Conservation (phyloP, 2,888 invertebrate genomes). For the Athrips mouffetella region DNA sequence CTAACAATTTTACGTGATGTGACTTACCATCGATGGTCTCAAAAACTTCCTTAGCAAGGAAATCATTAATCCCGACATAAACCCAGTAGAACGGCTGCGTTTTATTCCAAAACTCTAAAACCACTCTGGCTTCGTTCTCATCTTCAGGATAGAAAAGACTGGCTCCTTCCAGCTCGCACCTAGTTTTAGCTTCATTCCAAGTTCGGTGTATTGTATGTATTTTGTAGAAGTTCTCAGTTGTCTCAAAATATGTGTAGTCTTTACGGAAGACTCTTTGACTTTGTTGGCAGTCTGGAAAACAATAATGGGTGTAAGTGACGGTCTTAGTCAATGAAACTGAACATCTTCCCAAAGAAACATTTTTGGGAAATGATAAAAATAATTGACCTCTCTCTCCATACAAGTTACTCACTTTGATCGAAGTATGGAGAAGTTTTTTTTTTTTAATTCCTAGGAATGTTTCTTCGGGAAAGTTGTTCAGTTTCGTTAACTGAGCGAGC, state of each 20-base stretch:
- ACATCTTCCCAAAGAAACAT: too few relatives aligned
- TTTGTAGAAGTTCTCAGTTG: slow-evolving; percentile 20
- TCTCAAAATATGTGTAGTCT: slow-evolving; percentile 26
- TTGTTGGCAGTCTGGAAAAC: slow-evolving; percentile 11
- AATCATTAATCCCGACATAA: background rate
- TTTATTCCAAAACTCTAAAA: background rate
- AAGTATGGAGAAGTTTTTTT: too few relatives aligned
- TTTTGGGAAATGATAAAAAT: too few relatives aligned
- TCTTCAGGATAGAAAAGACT: slow-evolving; percentile 27
- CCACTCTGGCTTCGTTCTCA: slow-evolving; percentile 18
- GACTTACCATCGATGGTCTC: slow-evolving; percentile 4
- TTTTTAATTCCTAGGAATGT: too few relatives aligned
- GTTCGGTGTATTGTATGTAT: slow-evolving; percentile 24
- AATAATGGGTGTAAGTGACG: too few relatives aligned
- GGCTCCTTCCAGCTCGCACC: slow-evolving; percentile 26
- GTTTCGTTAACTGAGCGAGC: too few relatives aligned
- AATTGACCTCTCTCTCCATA: too few relatives aligned
- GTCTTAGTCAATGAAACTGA: too few relatives aligned
- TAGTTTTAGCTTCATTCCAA: slow-evolving; percentile 25
- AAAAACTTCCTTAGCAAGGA: background rate
- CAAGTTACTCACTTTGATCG: too few relatives aligned
- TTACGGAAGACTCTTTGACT: slow-evolving; percentile 22
- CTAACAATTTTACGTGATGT: background rate
- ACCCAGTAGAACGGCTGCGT: background rate
- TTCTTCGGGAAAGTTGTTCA: too few relatives aligned